Evolutionary conservation across 2,888 invertebrate genomes (phyloP), one percentile per base, ranked within the genome.

Genomic region (Harpalus rubripes): DNA sequence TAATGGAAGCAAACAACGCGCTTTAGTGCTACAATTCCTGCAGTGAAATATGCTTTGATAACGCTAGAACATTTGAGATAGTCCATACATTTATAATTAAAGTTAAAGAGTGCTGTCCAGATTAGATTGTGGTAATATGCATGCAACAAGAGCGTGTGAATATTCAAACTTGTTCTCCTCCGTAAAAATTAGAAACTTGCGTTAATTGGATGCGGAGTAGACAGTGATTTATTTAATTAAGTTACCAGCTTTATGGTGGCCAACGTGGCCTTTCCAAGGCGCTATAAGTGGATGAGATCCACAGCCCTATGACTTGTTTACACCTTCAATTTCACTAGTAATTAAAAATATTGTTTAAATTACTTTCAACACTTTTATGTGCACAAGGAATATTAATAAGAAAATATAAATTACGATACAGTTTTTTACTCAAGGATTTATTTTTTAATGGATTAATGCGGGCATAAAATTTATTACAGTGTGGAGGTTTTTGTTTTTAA

Each of bases 181-280:
- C 10, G 63, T 61, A 80, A 80, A 80, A 80, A 63, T 80, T 41
- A n/a, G n/a, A 80, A 80, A 63, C 18, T 63, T 63, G 80, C 80
- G 80, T 80, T 80, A 80, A 80, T 80, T 80, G 80, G 80, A 80
- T 63, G 80, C 63, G 26, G 41, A 80, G 41, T 80, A 41, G 80
- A 80, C 80, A 80, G 41, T 80, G 80, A 80, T 80, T 80, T 80
- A 80, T 80, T 80, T 80, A 80, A 80, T 80, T 44, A 63, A 80
- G 63, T 80, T 80, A 80, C 63, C n/a, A 63, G 63, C 63, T 61
- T 80, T 80, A 41, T 74, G 72, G 44, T 74, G 72, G 72, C 44
- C 72, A 41, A 12, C 16, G 44, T 0, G 7, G 39, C 32, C 5
- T 44, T 68, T 63, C 12, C 8, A 8, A 68, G 41, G 68, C 41